Evolutionary conservation across 2,797 vertebrate genomes (phyloP).

Genomic region (Lycodopsis pacificus): DNA sequence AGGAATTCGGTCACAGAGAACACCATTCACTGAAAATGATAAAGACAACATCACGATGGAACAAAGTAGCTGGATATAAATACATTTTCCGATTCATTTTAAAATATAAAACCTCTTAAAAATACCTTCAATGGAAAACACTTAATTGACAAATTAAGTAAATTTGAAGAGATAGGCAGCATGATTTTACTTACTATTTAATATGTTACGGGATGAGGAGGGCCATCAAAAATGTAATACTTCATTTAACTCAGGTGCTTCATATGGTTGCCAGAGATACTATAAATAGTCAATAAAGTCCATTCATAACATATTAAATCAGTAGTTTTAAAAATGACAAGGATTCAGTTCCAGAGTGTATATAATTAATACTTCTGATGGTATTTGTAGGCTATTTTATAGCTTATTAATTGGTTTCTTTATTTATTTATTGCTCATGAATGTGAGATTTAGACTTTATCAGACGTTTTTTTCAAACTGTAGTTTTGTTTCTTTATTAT

Average conservation of each 20-base stretch:
- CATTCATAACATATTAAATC: neutral
- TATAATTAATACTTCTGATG: neutral
- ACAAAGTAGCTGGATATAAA: neutral
- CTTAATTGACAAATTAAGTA: neutral
- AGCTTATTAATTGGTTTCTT: neutral
- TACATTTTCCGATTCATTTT: neutral
- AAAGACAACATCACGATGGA: neutral
- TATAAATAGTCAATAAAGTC: neutral
- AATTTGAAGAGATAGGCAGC: neutral
- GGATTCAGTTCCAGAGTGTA: neutral
- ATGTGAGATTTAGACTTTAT: neutral
- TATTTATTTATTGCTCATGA: neutral
- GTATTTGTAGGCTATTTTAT: neutral
- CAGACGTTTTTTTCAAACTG: neutral
- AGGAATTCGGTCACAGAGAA: neutral
- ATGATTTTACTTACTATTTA: constrained; percentile 4
- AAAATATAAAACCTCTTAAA: neutral
- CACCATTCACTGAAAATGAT: neutral
- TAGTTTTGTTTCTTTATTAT: neutral
- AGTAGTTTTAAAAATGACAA: neutral
- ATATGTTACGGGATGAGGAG: neutral
- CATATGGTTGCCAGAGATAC: neutral
- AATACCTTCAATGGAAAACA: neutral
- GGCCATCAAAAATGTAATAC: constrained; percentile 15
- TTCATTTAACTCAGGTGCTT: neutral